Conservation (phyloP, 2,113 vertebrate genomes). For the Phaetusa simplex region DNA sequence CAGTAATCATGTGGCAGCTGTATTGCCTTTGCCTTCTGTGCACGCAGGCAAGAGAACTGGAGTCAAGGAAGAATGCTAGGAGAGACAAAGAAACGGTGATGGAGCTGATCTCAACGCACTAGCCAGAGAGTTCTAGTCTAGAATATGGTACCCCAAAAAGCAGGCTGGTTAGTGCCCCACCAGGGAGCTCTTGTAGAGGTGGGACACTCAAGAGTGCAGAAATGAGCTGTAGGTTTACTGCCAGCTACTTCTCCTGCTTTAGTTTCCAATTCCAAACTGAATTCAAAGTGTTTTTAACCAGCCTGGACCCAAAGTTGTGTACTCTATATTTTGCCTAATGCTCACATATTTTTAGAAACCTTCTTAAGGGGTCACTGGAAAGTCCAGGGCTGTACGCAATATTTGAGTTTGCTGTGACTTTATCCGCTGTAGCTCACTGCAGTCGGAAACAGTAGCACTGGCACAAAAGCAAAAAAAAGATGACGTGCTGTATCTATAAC, state of each 20-base stretch:
- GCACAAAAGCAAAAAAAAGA: neutral
- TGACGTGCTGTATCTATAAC: neutral
- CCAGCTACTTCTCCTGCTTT: neutral
- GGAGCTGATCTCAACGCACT: neutral
- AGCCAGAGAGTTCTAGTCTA: neutral
- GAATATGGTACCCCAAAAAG: neutral
- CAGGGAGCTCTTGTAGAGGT: neutral
- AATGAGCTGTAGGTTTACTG: neutral
- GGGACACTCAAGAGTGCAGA: neutral
- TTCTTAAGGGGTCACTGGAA: neutral
- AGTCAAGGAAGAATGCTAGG: neutral
- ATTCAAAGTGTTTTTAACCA: neutral
- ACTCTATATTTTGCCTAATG: neutral
- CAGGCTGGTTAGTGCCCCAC: neutral
- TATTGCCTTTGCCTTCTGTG: neutral
- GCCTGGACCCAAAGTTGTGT: neutral
- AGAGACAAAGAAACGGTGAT: neutral
- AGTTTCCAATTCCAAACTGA: neutral
- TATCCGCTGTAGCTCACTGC: neutral
- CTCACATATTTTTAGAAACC: neutral
- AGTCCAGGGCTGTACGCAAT: neutral
- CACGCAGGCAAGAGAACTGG: accelerated
- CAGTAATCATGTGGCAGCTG: neutral
- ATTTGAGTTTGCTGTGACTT: neutral
- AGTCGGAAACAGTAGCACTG: neutral